Base-by-base conservation (phyloP, 2,113 vertebrate genomes). In the Cacatua alba region DNA sequence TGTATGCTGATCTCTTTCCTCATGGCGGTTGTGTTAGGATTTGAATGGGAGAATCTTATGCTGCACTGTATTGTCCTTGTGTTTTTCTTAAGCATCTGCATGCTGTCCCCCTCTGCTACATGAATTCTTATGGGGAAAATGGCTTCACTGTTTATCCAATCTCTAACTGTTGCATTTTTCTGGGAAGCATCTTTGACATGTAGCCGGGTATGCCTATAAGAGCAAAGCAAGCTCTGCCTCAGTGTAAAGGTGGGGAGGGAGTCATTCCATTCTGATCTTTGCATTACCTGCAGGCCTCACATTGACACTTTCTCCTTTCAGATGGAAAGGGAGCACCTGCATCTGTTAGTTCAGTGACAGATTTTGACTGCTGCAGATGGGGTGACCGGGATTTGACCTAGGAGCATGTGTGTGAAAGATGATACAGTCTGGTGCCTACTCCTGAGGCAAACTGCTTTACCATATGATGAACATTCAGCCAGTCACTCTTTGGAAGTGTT, bases 341-440 rank as follows among this genome's bases (percentile, higher is more conserved):
- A 11, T 67, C 43, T 78, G 39, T 65, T 78, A 21, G 26, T 26
- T 1, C 44, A 44, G 44, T 35, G 67, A 4, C 19, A 67, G 8
- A 25, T 82, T 79, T 43, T 78, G 71, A 39, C 39, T 53, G 62
- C 48, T 94, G 68, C 79, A 62, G 51, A 2, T 18, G 37, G 49
- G 39, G 10, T 44, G 63, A 44, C 14, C 1, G 1, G 79, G 63
- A n/a, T 77, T 78, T 77, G 70, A 39, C 43, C 31, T 7, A 28
- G 69, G 43, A 92, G 41, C 25, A 1, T 7, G 1, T 2, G 20
- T 53, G 72, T 48, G 52, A 62, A 75, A 86, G 43, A 55, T 41
- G 37, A 13, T 17, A 3, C 5, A 44, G n/a, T 25, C 59, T 78
- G 3, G 0, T 55, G 39, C 48, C 55, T 65, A 1, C 3, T 71